Evolutionary conservation across 1,140 invertebrate species (phyloP).

Genomic region (Ylistrum balloti): DNA sequence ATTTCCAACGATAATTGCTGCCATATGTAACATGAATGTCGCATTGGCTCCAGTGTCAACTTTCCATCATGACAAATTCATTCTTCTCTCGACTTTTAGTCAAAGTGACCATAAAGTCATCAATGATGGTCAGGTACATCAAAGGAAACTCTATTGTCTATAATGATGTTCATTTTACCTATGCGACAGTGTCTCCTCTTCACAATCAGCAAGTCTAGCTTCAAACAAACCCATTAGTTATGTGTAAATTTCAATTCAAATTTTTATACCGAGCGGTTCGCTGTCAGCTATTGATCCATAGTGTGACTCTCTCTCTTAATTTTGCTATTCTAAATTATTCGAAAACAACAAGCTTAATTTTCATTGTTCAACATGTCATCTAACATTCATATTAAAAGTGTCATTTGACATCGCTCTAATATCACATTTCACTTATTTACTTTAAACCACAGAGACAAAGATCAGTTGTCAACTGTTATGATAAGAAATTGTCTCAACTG

Average conservation of each 20-base stretch:
- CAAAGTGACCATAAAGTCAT: conserved; percentile 7
- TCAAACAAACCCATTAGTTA: neutral
- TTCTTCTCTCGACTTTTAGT: neutral
- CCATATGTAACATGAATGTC: neutral
- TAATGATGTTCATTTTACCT: neutral
- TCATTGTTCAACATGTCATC: neutral
- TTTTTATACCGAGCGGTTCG: neutral
- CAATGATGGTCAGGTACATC: neutral
- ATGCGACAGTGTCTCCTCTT: neutral
- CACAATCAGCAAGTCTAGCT: neutral
- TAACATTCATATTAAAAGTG: neutral
- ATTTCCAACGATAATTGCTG: conserved; percentile 9
- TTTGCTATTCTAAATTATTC: conserved; percentile 36
- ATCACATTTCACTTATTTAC: neutral
- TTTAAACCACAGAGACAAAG: neutral
- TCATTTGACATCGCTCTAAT: neutral
- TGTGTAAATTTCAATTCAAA: neutral
- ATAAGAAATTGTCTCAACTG: neutral
- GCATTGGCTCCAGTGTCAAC: neutral
- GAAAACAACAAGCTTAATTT: neutral
- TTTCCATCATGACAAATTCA: neutral
- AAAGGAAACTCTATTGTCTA: neutral
- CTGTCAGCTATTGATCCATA: neutral
- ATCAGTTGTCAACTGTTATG: neutral
- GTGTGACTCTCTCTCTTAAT: neutral